Percentiles rank a stretch among this genome's conserved stretches.
These are phyloP conservation scores for Corythaixoides concolor DNA, from an alignment of 2,113 vertebrate species.

Conservation along the genomic window DNA sequence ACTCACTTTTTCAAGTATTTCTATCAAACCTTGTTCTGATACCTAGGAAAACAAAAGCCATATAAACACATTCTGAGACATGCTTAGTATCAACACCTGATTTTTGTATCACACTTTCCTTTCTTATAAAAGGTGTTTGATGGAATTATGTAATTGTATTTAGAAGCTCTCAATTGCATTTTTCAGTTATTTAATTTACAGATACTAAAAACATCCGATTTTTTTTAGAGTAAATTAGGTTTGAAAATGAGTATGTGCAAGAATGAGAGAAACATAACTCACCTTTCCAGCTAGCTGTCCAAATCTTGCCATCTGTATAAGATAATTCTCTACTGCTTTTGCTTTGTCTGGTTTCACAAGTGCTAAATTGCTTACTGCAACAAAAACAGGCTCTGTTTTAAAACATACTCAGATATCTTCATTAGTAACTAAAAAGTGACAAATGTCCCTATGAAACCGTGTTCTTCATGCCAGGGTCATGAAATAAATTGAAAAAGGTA, in stretches of 20 bases:
- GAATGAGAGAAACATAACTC: neutral
- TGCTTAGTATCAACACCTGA: neutral
- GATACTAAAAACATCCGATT: neutral
- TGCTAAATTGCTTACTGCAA: constrained; percentile 94
- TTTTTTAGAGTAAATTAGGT: neutral
- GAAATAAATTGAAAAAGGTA: neutral
- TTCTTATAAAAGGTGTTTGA: neutral
- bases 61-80: neutral
- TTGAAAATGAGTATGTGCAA: neutral
- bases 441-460: neutral
- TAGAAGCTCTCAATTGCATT: neutral
- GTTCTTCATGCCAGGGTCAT: neutral
- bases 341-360: constrained; percentile 98
- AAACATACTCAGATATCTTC: neutral
- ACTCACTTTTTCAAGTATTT: constrained; percentile 98
- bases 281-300: constrained; percentile 94
- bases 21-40: constrained; percentile 92
- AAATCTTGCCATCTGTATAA: constrained; percentile 94
- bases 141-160: neutral
- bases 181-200: neutral
- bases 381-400: neutral
- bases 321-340: constrained; percentile 96
- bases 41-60: constrained; percentile 76
- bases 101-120: neutral
- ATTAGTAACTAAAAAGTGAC: neutral